Conservation (phyloP, 1,140 invertebrate genomes). For the Trachymyrmex cornetzi region DNA sequence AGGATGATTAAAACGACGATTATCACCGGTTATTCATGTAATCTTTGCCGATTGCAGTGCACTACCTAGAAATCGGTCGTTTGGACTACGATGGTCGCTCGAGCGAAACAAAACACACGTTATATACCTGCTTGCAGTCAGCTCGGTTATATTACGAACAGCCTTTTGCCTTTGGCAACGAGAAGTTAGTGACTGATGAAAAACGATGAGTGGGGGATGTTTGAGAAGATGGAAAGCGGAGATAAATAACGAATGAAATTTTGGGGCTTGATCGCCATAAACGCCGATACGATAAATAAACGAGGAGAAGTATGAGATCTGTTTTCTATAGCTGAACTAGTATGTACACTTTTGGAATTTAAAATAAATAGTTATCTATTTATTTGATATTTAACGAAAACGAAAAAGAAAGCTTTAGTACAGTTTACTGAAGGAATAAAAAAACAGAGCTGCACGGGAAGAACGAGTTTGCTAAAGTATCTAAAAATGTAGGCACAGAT, state of each 20-base stretch:
- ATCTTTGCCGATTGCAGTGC: conserved; percentile 53
- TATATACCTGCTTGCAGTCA: conserved; percentile 46
- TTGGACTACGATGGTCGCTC: conserved; percentile 62
- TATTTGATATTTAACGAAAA: too few relatives aligned
- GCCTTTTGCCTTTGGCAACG: conserved; percentile 67
- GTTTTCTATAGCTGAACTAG: too few relatives aligned
- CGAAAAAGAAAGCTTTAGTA: too few relatives aligned
- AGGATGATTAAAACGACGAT: conserved; percentile 44
- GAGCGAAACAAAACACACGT: conserved; percentile 73
- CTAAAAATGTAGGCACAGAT: too few relatives aligned
- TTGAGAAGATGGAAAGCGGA: neutral
- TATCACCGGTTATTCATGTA: conserved; percentile 33
- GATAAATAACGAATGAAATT: conserved; percentile 71
- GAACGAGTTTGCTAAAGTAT: too few relatives aligned
- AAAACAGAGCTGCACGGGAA: too few relatives aligned
- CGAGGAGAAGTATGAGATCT: too few relatives aligned
- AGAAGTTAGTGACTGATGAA: conserved; percentile 63
- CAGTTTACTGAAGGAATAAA: too few relatives aligned
- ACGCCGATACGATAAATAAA: too few relatives aligned
- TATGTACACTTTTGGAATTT: too few relatives aligned
- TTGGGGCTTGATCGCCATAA: conserved; percentile 25
- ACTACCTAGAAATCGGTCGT: conserved; percentile 66
- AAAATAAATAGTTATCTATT: too few relatives aligned
- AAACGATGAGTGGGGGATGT: conserved; percentile 41
- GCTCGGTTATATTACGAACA: conserved; percentile 39